These are phyloP conservation scores for Pteruthius melanotis DNA, from an alignment of 2,113 vertebrate genomes.

Conservation along the genomic window DNA sequence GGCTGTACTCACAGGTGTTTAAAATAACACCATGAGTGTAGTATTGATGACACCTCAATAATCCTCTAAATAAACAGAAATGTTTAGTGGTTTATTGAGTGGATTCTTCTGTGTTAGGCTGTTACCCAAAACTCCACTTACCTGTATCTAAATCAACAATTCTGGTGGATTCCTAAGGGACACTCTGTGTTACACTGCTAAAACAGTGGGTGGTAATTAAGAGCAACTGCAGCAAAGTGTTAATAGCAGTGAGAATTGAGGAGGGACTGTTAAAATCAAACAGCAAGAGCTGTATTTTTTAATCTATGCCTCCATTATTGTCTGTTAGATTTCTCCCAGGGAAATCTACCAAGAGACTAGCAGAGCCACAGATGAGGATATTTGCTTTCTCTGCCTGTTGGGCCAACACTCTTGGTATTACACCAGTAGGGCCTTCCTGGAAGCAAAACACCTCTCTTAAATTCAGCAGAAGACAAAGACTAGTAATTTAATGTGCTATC, in stretches of 20 bases:
- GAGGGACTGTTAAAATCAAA: background rate
- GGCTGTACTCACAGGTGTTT: background rate
- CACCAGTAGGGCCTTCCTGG: background rate
- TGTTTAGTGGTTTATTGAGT: background rate
- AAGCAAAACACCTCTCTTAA: background rate
- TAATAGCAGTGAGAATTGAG: background rate
- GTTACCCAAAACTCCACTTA: background rate
- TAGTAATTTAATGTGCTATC: background rate
- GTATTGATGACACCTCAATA: background rate
- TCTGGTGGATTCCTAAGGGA: background rate
- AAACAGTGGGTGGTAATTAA: background rate
- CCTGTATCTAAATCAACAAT: background rate
- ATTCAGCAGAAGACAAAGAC: background rate
- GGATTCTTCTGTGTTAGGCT: background rate
- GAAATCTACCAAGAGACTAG: background rate
- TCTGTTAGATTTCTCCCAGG: background rate
- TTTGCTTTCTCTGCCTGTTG: background rate
- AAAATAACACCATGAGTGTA: background rate
- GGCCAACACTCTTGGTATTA: background rate
- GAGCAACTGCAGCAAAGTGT: background rate
- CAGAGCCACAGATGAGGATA: background rate
- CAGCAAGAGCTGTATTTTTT: background rate
- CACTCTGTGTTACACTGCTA: background rate
- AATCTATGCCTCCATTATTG: background rate
- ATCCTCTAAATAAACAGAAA: background rate